phyloP scores from a whole-genome alignment of 2,888 invertebrate species.

The Cephus sareptanus region DNA sequence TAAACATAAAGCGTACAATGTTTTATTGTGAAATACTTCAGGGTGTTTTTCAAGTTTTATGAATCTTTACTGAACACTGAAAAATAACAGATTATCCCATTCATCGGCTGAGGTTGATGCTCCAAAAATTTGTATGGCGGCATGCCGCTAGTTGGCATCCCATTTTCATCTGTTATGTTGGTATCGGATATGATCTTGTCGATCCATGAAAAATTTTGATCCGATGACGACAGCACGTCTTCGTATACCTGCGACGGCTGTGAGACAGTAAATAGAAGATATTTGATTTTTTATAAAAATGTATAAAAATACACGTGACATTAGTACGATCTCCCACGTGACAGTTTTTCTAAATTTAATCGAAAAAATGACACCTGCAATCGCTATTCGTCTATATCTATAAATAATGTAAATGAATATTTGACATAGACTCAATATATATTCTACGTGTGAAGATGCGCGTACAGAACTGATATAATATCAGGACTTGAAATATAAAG shows the following conservation, averaged over 20 bases:
- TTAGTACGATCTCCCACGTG: too few species aligned
- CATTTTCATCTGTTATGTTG: conserved; percentile 24
- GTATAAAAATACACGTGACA: too few species aligned
- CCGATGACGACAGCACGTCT: conserved; percentile 57
- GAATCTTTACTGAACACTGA: conserved; percentile 56
- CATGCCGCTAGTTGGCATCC: conserved; percentile 18
- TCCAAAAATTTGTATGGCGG: conserved; percentile 48
- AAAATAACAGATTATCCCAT: conserved; percentile 59
- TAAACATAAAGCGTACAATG: background rate
- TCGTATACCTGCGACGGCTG: conserved; percentile 53
- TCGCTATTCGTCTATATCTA: too few species aligned
- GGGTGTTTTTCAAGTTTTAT: background rate
- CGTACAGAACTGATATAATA: background rate
- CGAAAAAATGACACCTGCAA: too few species aligned
- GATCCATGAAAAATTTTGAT: conserved; percentile 53
- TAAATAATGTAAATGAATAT: too few species aligned
- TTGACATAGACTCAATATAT: background rate
- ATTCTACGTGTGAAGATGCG: background rate
- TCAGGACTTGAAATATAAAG: background rate
- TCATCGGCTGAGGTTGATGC: conserved; percentile 52
- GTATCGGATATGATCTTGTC: conserved; percentile 35
- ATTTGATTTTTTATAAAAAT: background rate
- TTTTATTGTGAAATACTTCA: conserved; percentile 19
- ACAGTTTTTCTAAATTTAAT: background rate
- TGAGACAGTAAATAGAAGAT: background rate